Evolutionary conservation across 2,797 vertebrate genomes (phyloP), one percentile per base, ranked within the genome.

Genomic region (Artibeus jamaicensis): DNA sequence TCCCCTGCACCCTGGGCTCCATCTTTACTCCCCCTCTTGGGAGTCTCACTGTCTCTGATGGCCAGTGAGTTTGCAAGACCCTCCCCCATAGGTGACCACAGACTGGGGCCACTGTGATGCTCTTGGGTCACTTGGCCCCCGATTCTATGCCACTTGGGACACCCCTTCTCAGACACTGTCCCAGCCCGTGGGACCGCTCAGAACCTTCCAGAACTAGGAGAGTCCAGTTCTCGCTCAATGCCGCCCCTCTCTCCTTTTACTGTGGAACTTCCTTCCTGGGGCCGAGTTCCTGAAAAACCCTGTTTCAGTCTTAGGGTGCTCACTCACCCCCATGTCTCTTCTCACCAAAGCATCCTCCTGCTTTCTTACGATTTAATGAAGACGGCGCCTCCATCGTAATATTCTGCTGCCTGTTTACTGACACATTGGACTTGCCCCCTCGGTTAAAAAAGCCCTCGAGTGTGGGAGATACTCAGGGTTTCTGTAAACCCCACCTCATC

Each of bases 351-450:
- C 3, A 21, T 37, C 5, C 19, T 34, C 29, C 6, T 18, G 18
- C 1, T 16, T 9, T 16, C 1, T 6, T 9, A 6, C 6, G 16
- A 37, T 2, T 4, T 15, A 0, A 5, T 1, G 32, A 46, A 29
- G 7, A 32, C 4, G 15, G 16, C 26, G 6, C 7, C 0, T 21
- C 14, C 4, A 0, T 2, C 1, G 21, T 19, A 3, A 71, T 14
- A 0, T 0, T 1, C 0, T 6, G 0, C 3, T 59, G 7, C 22
- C 21, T 26, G 22, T 22, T 70, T 11, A 22, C 19, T 7, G 18
- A 4, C 42, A 24, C 5, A 9, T 4, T 22, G 44, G 46, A 12
- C 18, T 67, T 39, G 39, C 32, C 3, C 26, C 9, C 10, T 5
- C 68, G 18, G 7, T 29, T 14, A 16, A 68, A 22, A 59, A 29